Percentiles rank a stretch among this genome's conserved stretches.
phyloP scores from a whole-genome alignment of 2,113 vertebrate species.

The Daubentonia madagascariensis region DNA sequence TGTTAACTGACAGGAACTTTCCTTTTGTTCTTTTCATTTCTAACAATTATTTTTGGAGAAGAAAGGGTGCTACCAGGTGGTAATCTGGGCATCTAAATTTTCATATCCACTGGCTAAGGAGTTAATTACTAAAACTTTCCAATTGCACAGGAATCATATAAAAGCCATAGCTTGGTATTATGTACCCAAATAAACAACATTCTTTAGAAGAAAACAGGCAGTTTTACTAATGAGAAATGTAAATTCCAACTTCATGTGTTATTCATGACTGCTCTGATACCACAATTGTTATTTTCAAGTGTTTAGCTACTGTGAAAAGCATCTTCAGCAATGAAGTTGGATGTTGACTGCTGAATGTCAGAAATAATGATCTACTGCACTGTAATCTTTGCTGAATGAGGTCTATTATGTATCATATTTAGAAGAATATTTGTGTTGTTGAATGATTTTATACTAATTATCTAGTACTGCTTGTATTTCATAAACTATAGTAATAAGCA shows the following conservation, averaged over 20 bases:
- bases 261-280: slow-evolving; percentile 66
- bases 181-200: slow-evolving; percentile 62
- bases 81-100: not conserved
- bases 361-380: slow-evolving; percentile 61
- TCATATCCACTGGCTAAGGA: not conserved
- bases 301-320: slow-evolving; percentile 59
- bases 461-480: not conserved
- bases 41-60: slow-evolving; percentile 31
- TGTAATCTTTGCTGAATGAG: slow-evolving; percentile 60
- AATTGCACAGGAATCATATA: not conserved
- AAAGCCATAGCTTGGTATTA: slow-evolving; percentile 1
- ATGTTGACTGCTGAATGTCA: slow-evolving; percentile 55
- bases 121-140: slow-evolving; percentile 55
- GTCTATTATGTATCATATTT: slow-evolving; percentile 42
- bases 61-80: not conserved
- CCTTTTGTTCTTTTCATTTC: not conserved
- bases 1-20: not conserved
- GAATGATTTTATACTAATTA: slow-evolving; percentile 67
- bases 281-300: slow-evolving; percentile 56
- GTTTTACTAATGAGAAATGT: slow-evolving; percentile 69
- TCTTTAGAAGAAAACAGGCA: slow-evolving; percentile 55
- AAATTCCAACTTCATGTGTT: slow-evolving; percentile 59
- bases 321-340: slow-evolving; percentile 23
- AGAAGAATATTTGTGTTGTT: slow-evolving; percentile 52
- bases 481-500: slow-evolving; percentile 42